phyloP scores from a whole-genome alignment of 2,888 invertebrate genomes.

The Cremastobaeus sp. region DNA sequence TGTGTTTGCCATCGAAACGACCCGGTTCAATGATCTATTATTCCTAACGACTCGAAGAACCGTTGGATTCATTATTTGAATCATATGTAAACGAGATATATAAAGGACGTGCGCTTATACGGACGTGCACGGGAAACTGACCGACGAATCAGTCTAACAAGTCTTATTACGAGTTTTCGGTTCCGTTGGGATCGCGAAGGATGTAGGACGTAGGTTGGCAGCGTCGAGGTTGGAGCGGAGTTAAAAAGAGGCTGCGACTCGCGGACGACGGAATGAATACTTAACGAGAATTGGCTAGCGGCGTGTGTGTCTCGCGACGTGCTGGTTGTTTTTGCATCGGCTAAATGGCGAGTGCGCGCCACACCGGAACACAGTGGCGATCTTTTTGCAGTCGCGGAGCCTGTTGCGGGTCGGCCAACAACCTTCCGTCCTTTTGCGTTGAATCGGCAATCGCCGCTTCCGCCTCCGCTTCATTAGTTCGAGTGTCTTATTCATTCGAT shows the following conservation, averaged over 20 bases:
- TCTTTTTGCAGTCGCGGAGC: constrained; percentile 49
- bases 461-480: constrained; percentile 53
- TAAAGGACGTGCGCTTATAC: constrained; percentile 19
- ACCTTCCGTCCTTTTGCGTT: constrained; percentile 48
- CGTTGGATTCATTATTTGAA: constrained; percentile 31
- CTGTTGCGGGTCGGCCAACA: constrained; percentile 53
- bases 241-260: constrained; percentile 43
- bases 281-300: constrained; percentile 41
- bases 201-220: constrained; percentile 31
- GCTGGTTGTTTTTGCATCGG: constrained; percentile 47
- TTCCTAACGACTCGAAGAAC: neutral
- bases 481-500: constrained; percentile 41
- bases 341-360: constrained; percentile 41
- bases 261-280: constrained; percentile 33
- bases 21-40: neutral
- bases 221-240: constrained; percentile 35
- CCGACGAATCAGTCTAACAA: constrained; percentile 29
- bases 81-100: constrained; percentile 41
- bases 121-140: constrained; percentile 13
- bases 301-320: constrained; percentile 23
- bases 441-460: constrained; percentile 49
- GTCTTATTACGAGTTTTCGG: constrained; percentile 49
- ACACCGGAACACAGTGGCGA: constrained; percentile 39
- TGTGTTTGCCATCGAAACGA: no score
- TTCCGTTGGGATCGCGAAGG: constrained; percentile 10